phyloP scores from a whole-genome alignment of 2,888 invertebrate species.

The Merodon equestris region DNA sequence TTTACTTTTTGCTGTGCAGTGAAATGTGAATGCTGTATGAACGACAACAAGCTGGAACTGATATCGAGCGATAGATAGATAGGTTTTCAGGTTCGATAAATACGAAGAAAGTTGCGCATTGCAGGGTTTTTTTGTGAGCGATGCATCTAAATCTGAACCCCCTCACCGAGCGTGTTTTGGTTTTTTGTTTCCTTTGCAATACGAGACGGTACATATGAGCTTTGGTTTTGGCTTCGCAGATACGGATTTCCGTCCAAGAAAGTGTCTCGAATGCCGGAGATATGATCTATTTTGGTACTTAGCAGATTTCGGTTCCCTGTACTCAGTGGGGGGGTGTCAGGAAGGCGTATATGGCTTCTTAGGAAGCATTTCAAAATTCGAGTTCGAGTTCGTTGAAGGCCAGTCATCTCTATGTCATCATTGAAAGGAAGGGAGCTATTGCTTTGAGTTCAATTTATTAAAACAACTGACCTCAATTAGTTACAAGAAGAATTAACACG shows the following conservation, averaged over 20 bases:
- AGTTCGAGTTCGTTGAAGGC: too few relatives aligned
- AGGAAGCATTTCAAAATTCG: too few relatives aligned
- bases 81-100: conserved; percentile 62
- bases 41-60: conserved; percentile 24
- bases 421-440: too few relatives aligned
- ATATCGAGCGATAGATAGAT: conserved; percentile 75
- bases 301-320: too few relatives aligned
- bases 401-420: not conserved
- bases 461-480: too few relatives aligned
- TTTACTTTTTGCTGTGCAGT: conserved; percentile 25
- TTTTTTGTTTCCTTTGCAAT: not conserved
- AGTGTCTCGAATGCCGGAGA: conserved; percentile 26
- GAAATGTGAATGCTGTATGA: conserved; percentile 26
- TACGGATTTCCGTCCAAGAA: conserved; percentile 46
- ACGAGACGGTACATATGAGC: not conserved
- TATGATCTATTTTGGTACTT: not conserved
- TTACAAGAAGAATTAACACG: too few relatives aligned
- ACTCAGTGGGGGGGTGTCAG: too few relatives aligned
- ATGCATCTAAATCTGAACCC: conserved; percentile 20
- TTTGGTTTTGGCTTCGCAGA: conserved; percentile 33
- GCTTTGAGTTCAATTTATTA: too few relatives aligned
- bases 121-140: conserved; percentile 35
- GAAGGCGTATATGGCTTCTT: too few relatives aligned
- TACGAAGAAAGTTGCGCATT: conserved; percentile 62
- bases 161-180: conserved; percentile 33